Evolutionary conservation across 2,113 vertebrate genomes (phyloP).

Genomic region (Dipodomys stephensi): DNA sequence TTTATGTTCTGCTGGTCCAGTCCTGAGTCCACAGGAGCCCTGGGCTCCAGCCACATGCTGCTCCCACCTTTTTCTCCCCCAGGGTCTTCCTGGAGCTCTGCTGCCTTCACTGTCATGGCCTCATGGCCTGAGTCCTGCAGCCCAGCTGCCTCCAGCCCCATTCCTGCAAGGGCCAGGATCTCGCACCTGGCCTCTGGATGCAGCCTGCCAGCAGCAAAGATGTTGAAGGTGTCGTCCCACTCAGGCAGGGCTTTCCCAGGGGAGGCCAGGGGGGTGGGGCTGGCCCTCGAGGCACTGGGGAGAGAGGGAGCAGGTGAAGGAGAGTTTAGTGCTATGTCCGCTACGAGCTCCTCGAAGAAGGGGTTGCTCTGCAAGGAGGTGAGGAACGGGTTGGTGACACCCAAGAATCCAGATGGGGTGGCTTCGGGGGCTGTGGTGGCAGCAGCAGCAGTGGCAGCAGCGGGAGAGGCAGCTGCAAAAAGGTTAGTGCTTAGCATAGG

Average conservation of each 20-base stretch:
- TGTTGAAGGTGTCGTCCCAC: constrained; percentile 92
- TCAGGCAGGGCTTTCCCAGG: constrained; percentile 80
- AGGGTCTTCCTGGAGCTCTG: constrained; percentile 39
- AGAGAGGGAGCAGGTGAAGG: constrained; percentile 93
- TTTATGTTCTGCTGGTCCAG: constrained; percentile 1
- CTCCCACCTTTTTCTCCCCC: constrained; percentile 66
- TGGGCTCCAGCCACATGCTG: constrained; percentile 49
- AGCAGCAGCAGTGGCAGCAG: constrained; percentile 81
- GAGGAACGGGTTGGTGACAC: constrained; percentile 93
- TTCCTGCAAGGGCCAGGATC: constrained; percentile 50
- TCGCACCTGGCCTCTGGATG: constrained; percentile 79
- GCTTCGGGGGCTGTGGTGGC: constrained; percentile 83
- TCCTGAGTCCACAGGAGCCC: constrained; percentile 60
- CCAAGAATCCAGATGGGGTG: constrained; percentile 83
- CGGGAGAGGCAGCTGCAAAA: constrained; percentile 81
- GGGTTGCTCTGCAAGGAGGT: constrained; percentile 92
- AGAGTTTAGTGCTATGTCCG: constrained; percentile 89
- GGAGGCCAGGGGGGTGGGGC: constrained; percentile 83
- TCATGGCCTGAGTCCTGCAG: constrained; percentile 23
- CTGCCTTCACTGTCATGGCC: constrained; percentile 44
- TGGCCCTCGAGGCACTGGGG: constrained; percentile 91
- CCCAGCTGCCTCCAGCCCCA: constrained; percentile 77
- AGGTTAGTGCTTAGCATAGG: constrained; percentile 86
- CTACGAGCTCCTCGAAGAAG: constrained; percentile 92
- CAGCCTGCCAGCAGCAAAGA: constrained; percentile 92